Base-by-base conservation (phyloP, 2,797 vertebrate genomes). In the Hephaestus fuliginosus region DNA sequence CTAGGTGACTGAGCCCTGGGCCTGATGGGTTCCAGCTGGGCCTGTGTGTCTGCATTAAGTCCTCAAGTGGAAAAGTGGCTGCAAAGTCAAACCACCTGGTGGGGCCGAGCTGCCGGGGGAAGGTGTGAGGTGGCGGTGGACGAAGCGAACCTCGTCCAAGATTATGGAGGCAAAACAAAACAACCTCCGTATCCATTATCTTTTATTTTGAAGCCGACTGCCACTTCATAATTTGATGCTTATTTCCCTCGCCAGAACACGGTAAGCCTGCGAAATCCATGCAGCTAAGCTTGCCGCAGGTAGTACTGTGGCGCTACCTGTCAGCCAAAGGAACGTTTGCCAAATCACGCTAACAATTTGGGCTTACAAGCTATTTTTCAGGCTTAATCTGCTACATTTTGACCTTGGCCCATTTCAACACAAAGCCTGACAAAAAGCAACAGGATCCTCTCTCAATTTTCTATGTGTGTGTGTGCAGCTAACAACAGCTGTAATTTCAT, bases 51-150 rank as follows among this genome's bases (percentile, higher is more conserved):
- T 96, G 97, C 96, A 96, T 94, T 95, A 95, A 95, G 96, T 94
- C 95, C 95, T 96, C 96, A 95, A 96, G 95, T 96, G 96, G 97
- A 96, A 97, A 97, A 97, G 96, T 97, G 96, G 96, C 97, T 98
- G 97, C 94, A 97, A 99, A 99, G 96, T 97, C 95, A 96, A 99
- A 98, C 97, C 98, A 99, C 96, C 98, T 98, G 97, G 96, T 86
- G 64, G 69, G 91, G 91, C 94, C 91, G 95, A 95, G 94, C 93
- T 92, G 95, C 93, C 88, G 93, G 93, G 95, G 95, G 30, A 33
- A 97, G 96, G 96, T 97, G 96, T 92, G 96, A 97, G 96, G 77
- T 66, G 82, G 82, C 15, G 71, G 43, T n/a, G 73, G 87, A 87
- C 17, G 56, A 88, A 74, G 41, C 76, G 51, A 72, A 68, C 15